phyloP scores from a whole-genome alignment of 2,888 invertebrate genomes.

The Metellina segmentata region DNA sequence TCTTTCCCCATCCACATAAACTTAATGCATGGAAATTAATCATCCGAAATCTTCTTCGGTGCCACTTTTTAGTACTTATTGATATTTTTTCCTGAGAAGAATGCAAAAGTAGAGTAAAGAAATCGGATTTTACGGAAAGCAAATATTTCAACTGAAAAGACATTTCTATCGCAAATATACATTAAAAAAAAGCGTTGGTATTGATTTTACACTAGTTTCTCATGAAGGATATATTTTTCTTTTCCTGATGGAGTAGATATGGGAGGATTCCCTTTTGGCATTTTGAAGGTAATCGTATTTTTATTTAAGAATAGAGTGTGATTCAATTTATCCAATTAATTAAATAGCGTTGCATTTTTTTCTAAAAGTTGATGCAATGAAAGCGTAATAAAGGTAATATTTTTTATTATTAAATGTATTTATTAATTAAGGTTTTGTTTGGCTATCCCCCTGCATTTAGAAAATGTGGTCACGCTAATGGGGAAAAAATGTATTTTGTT shows the following conservation, averaged over 20 bases:
- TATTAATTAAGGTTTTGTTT: no score
- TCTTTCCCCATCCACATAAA: constrained; percentile 23
- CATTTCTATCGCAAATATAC: constrained; percentile 29
- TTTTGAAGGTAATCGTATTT: constrained; percentile 5
- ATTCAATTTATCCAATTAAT: constrained; percentile 20
- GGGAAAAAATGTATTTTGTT: no score
- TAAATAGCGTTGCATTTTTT: constrained; percentile 8
- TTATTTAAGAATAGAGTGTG: not conserved
- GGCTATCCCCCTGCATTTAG: no score
- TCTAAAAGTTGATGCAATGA: not conserved
- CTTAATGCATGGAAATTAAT: constrained; percentile 48
- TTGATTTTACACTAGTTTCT: constrained; percentile 40
- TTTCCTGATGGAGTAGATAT: not conserved
- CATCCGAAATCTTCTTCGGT: constrained; percentile 32
- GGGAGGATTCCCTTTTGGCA: not conserved
- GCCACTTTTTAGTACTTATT: constrained; percentile 15
- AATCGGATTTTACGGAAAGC: constrained; percentile 21
- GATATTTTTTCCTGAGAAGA: not conserved
- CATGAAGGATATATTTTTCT: not conserved
- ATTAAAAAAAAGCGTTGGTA: constrained; percentile 36
- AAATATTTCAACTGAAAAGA: constrained; percentile 47
- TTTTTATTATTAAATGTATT: no score
- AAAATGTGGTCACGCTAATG: no score
- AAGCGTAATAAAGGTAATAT: not conserved
- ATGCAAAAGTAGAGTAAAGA: not conserved